phyloP scores from a whole-genome alignment of 2,113 vertebrate genomes.

The Eulacestoma nigropectus region DNA sequence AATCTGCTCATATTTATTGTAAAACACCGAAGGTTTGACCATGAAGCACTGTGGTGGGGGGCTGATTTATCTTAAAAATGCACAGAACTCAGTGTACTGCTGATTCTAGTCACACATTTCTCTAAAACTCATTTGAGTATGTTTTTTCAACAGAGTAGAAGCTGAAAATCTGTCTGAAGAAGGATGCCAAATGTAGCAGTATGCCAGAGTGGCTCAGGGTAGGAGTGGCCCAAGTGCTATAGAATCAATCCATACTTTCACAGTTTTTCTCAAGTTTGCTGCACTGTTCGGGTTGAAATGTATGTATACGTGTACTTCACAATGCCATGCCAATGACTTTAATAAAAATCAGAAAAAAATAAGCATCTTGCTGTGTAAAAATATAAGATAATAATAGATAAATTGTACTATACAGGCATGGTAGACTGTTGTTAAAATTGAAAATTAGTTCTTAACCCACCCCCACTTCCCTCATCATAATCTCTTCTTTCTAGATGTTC shows the following conservation, averaged over 20 bases:
- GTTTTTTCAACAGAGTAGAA: neutral
- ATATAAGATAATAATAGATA: neutral
- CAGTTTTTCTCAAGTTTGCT: neutral
- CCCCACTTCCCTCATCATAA: neutral
- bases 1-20: neutral
- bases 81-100: neutral
- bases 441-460: neutral
- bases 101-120: neutral
- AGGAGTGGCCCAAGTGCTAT: neutral
- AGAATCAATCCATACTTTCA: neutral
- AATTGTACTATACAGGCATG: neutral
- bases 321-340: neutral
- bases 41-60: neutral
- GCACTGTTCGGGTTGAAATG: neutral
- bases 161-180: neutral
- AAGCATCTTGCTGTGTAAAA: neutral
- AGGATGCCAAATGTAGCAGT: neutral
- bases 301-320: neutral
- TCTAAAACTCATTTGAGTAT: neutral
- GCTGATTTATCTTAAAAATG: neutral
- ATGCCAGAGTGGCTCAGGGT: neutral
- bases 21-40: neutral
- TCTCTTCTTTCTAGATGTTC: neutral
- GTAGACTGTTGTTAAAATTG: neutral
- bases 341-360: neutral